Percentiles rank a stretch among this genome's conserved stretches.
Conservation (phyloP, 2,888 invertebrate species). For the Hirtodrosophila duncani region DNA sequence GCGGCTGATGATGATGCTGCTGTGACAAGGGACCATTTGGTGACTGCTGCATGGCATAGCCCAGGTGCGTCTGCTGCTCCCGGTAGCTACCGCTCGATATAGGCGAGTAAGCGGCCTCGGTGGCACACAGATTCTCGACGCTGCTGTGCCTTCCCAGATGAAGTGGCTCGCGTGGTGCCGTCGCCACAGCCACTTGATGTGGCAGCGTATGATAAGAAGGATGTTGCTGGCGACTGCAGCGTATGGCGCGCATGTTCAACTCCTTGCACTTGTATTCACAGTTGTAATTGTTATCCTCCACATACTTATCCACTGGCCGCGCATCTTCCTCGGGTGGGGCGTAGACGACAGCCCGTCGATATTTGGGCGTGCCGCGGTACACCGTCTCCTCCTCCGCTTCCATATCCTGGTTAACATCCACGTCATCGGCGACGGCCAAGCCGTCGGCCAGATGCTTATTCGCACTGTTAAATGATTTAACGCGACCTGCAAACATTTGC, state of each 20-base stretch:
- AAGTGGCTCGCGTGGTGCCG: slow-evolving; percentile 63
- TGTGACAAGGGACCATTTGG: slow-evolving; percentile 14
- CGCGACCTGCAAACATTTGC: slow-evolving; percentile 77
- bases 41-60: slow-evolving; percentile 45
- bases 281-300: slow-evolving; percentile 62
- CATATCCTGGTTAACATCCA: slow-evolving; percentile 12
- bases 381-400: slow-evolving; percentile 3
- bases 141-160: slow-evolving; percentile 64
- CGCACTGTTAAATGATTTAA: slow-evolving; percentile 59
- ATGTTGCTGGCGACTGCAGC: slow-evolving; percentile 69
- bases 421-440: slow-evolving; percentile 27
- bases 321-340: slow-evolving; percentile 45
- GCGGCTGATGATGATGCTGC: slow-evolving; percentile 17
- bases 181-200: slow-evolving; percentile 49
- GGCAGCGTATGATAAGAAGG: slow-evolving; percentile 8
- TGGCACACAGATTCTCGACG: slow-evolving; percentile 53
- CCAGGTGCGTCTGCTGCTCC: slow-evolving; percentile 46
- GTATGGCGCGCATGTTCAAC: slow-evolving; percentile 72
- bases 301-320: slow-evolving; percentile 38
- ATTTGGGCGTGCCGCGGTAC: slow-evolving; percentile 50
- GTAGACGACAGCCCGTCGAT: slow-evolving; percentile 52
- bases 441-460: slow-evolving; percentile 55
- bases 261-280: slow-evolving; percentile 76
- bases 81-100: slow-evolving; percentile 46
- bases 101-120: slow-evolving; percentile 73